Evolutionary conservation across 2,113 vertebrate genomes (phyloP).

Genomic region (Isurus oxyrinchus): DNA sequence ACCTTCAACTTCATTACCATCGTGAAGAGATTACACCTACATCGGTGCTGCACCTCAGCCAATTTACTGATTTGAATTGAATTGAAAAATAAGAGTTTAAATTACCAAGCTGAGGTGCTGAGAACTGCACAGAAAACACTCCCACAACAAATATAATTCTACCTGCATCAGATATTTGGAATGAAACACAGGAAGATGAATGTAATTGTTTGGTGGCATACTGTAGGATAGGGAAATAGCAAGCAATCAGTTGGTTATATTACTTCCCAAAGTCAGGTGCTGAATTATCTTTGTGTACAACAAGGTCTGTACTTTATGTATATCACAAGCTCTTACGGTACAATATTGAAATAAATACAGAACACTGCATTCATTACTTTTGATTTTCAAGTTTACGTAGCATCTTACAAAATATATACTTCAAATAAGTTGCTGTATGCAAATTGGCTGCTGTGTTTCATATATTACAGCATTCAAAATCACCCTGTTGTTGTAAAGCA

Average conservation of each 20-base stretch:
- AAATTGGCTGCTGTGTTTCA: neutral
- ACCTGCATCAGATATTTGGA: neutral
- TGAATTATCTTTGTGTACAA: constrained; percentile 23
- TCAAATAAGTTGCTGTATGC: neutral
- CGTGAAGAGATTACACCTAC: constrained; percentile 61
- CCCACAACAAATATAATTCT: neutral
- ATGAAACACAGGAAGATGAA: neutral
- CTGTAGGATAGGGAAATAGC: constrained; percentile 1
- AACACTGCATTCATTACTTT: neutral
- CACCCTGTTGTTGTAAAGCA: neutral
- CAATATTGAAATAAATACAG: neutral
- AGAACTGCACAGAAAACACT: constrained; percentile 27
- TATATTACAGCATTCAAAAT: neutral
- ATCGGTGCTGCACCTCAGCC: constrained; percentile 29
- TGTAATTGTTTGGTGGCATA: neutral
- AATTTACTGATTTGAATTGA: constrained; percentile 28
- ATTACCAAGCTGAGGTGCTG: constrained; percentile 29
- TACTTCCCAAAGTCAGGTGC: neutral
- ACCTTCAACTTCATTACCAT: constrained; percentile 83
- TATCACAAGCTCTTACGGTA: neutral
- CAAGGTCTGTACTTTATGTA: neutral
- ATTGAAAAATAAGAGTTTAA: constrained; percentile 30
- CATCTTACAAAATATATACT: neutral
- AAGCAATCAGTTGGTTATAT: neutral
- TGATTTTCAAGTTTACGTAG: neutral